phyloP scores from a whole-genome alignment of 1,140 invertebrate genomes.

The Caenorhabditis remanei region DNA sequence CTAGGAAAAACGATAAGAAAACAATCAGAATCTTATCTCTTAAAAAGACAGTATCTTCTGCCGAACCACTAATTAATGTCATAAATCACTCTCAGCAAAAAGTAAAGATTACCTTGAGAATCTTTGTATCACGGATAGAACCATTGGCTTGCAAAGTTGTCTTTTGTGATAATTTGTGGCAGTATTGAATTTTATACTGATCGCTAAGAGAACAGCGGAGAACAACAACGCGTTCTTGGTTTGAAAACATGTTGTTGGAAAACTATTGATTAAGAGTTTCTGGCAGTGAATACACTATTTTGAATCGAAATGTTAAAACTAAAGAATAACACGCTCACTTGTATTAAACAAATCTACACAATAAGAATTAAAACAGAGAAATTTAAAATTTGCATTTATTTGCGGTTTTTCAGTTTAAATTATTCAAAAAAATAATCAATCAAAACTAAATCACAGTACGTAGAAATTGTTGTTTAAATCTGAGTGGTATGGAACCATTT shows the following conservation, averaged over 20 bases:
- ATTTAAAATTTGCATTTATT: no score
- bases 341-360: no score
- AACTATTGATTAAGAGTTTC: no score
- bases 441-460: constrained; percentile 34
- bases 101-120: constrained; percentile 4
- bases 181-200: no score
- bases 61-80: neutral
- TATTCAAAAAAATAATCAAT: neutral
- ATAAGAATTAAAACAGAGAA: no score
- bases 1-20: no score
- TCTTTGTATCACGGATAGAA: neutral
- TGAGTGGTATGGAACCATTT: neutral
- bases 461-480: neutral
- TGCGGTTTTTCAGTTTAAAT: neutral
- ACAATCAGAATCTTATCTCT: neutral
- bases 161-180: no score
- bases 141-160: neutral
- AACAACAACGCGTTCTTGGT: neutral
- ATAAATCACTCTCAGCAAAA: neutral
- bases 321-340: no score
- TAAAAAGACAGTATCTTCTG: no score
- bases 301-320: no score
- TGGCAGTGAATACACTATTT: no score
- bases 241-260: no score
- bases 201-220: neutral